phyloP scores from a whole-genome alignment of 2,888 invertebrate genomes.

The Hydraecia micacea region DNA sequence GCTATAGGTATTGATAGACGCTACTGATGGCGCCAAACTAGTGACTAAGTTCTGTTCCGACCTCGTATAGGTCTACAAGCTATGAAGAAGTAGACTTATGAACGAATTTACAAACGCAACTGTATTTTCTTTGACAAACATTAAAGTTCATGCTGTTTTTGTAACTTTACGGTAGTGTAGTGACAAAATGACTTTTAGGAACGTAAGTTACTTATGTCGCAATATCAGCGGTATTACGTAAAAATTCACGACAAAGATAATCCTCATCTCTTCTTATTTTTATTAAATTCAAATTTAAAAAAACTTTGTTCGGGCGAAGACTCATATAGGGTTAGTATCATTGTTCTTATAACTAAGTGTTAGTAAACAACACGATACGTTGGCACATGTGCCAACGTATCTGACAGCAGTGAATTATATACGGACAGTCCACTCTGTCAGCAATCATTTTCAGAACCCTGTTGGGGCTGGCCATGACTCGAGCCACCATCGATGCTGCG shows the following conservation, averaged over 20 bases:
- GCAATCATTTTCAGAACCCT: too few species aligned
- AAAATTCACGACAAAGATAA: neutral
- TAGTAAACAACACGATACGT: too few species aligned
- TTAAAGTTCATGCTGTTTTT: neutral
- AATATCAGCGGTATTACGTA: neutral
- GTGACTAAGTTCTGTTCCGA: neutral
- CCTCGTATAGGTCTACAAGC: neutral
- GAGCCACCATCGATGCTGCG: too few species aligned
- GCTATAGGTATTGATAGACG: neutral
- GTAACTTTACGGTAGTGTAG: neutral
- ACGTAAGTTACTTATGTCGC: too few species aligned
- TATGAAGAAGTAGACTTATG: neutral
- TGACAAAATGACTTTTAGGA: neutral
- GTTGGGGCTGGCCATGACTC: too few species aligned
- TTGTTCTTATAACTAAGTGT: too few species aligned
- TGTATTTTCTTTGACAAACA: neutral
- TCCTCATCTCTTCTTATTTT: neutral
- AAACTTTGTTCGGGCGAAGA: too few species aligned
- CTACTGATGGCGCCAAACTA: neutral
- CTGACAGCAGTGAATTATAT: too few species aligned
- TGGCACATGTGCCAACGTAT: too few species aligned
- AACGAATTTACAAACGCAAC: neutral
- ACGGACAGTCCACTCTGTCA: too few species aligned
- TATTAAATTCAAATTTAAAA: too few species aligned
- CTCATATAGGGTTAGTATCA: too few species aligned